These are phyloP conservation scores for Philopedon plagiatum DNA, from an alignment of 2,888 invertebrate genomes.

Conservation along the genomic window DNA sequence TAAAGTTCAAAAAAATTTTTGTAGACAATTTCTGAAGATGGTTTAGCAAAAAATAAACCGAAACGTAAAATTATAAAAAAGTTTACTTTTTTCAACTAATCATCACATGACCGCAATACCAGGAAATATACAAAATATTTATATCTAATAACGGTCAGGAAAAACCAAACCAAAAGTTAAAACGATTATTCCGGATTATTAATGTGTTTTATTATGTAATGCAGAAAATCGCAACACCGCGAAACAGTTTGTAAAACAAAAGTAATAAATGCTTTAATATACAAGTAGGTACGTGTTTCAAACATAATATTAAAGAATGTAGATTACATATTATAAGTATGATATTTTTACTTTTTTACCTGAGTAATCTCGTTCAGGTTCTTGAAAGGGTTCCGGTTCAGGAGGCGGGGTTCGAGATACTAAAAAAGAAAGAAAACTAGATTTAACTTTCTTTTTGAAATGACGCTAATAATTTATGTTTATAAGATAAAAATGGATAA, in stretches of 20 bases:
- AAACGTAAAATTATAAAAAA: no score
- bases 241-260: constrained; percentile 2
- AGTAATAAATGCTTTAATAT: background rate
- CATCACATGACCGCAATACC: no score
- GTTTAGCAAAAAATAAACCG: no score
- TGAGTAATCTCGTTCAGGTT: constrained; percentile 67
- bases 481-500: no score
- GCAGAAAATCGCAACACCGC: background rate
- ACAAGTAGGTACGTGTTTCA: background rate
- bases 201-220: background rate
- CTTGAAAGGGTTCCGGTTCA: constrained; percentile 71
- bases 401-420: constrained; percentile 76
- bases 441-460: background rate
- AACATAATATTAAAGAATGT: background rate
- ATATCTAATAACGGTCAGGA: no score
- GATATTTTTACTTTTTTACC: constrained; percentile 33
- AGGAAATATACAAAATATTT: no score
- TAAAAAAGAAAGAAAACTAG: constrained; percentile 69
- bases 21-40: no score
- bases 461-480: background rate
- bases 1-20: no score
- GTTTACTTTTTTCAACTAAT: no score
- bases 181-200: background rate
- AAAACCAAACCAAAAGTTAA: no score
- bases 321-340: background rate